A percentile compares a stretch with the other conserved stretches of the same genome.
Evolutionary conservation across 2,113 vertebrate species (phyloP).

Genomic region (Larimichthys crocea): DNA sequence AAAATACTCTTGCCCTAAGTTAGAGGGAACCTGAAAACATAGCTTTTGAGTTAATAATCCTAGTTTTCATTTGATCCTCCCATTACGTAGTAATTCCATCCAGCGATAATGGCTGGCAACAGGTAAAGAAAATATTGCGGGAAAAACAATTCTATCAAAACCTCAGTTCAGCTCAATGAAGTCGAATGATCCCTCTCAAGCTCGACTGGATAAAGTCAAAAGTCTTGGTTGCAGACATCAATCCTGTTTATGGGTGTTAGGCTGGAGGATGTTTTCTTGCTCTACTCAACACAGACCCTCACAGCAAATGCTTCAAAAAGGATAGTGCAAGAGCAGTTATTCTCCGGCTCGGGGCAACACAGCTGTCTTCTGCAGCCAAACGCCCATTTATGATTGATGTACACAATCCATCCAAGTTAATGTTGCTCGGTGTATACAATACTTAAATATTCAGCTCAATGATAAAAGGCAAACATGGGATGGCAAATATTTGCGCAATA

Average conservation of each 20-base stretch:
- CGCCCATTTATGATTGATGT: conserved; percentile 70
- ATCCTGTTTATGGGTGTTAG: conserved; percentile 79
- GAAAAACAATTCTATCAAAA: conserved; percentile 72
- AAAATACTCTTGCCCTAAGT: background rate
- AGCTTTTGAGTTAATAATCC: conserved; percentile 6
- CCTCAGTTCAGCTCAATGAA: conserved; percentile 75
- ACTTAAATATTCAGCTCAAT: conserved; percentile 20
- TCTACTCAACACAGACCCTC: conserved; percentile 67
- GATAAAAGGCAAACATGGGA: background rate
- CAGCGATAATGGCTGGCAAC: conserved; percentile 41
- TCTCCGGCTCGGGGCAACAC: conserved; percentile 64
- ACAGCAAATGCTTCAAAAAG: conserved; percentile 61
- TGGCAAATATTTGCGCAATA: conserved; percentile 12
- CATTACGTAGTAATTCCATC: conserved; percentile 16
- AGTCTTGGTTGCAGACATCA: conserved; percentile 77
- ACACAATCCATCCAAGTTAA: conserved; percentile 40
- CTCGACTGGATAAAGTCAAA: conserved; percentile 80
- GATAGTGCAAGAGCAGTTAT: conserved; percentile 64
- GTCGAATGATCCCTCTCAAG: conserved; percentile 79
- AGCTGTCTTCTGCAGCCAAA: conserved; percentile 69
- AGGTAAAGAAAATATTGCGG: conserved; percentile 60
- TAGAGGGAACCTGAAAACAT: background rate
- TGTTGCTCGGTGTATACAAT: conserved; percentile 12
- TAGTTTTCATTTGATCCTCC: conserved; percentile 15
- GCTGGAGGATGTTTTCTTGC: conserved; percentile 78